These are phyloP conservation scores for Heliconius hortense DNA, from an alignment of 2,888 invertebrate species.

Conservation along the genomic window DNA sequence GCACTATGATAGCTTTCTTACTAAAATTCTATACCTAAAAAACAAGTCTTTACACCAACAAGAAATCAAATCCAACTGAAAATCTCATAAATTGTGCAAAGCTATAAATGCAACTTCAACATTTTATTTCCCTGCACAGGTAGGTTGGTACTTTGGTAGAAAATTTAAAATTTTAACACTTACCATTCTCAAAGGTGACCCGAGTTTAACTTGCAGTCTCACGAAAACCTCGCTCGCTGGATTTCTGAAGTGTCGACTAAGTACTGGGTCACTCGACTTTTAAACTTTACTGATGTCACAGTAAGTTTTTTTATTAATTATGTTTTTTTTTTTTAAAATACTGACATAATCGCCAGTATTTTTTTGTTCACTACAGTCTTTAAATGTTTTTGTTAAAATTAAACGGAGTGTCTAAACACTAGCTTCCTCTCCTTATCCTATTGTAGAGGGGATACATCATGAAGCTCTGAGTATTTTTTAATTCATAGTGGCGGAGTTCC, in stretches of 20 bases:
- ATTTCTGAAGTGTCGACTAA: conserved; percentile 16
- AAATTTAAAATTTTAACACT: conserved; percentile 14
- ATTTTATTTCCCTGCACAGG: not conserved
- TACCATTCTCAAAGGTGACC: conserved; percentile 15
- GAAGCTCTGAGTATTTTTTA: no score
- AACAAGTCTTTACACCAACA: not conserved
- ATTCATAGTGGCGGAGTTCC: no score
- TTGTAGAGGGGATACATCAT: no score
- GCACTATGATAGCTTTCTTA: no score
- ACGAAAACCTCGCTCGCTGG: conserved; percentile 6
- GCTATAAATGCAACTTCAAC: not conserved
- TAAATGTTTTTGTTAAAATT: no score
- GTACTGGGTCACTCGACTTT: conserved; percentile 18
- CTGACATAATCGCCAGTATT: not conserved
- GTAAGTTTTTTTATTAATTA: not conserved
- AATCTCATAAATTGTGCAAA: not conserved
- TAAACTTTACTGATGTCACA: conserved; percentile 4
- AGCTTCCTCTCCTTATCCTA: no score
- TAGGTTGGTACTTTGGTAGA: not conserved
- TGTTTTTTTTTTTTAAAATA: not conserved
- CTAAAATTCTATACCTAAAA: not conserved
- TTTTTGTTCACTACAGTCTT: not conserved
- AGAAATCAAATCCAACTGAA: not conserved
- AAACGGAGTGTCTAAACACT: no score
- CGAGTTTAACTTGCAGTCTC: conserved; percentile 19